These are phyloP conservation scores for Amphimallon solstitiale DNA, from an alignment of 2,888 invertebrate species.

Conservation along the genomic window DNA sequence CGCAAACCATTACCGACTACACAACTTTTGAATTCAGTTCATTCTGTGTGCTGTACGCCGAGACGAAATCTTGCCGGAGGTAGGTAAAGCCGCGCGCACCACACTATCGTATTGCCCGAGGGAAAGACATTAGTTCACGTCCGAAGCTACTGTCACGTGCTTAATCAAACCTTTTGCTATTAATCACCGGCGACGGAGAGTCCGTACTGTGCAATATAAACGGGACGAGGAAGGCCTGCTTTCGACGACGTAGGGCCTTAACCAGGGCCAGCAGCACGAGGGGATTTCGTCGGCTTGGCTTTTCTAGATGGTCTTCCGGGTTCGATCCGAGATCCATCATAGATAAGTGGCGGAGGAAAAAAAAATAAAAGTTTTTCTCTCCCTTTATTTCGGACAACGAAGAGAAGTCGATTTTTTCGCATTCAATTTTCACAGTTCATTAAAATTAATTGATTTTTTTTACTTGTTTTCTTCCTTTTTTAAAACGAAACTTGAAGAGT, in stretches of 20 bases:
- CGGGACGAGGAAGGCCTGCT: not conserved
- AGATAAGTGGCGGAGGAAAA: constrained; percentile 16
- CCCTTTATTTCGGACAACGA: not conserved
- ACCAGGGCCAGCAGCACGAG: no score
- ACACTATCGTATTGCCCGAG: constrained; percentile 41
- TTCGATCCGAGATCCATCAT: constrained; percentile 4
- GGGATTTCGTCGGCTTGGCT: no score
- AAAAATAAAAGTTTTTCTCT: constrained; percentile 15
- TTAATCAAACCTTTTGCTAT: constrained; percentile 58
- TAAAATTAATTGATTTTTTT: constrained; percentile 24
- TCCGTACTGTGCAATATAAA: not conserved
- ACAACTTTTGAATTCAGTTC: constrained; percentile 41
- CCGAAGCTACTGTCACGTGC: constrained; percentile 56
- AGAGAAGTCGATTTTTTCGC: not conserved
- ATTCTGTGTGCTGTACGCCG: constrained; percentile 1
- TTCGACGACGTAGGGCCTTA: not conserved
- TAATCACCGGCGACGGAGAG: constrained; percentile 49
- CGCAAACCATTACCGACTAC: constrained; percentile 42
- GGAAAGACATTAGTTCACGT: constrained; percentile 57
- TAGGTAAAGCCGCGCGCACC: constrained; percentile 1
- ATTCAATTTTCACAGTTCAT: constrained; percentile 15
- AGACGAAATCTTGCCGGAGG: constrained; percentile 35
- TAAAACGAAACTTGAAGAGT: no score
- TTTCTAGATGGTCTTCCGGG: no score
- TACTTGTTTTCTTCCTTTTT: not conserved